Evolutionary conservation across 2,888 invertebrate genomes (phyloP), one percentile per base, ranked within the genome.

Genomic region (Drosophila kanekoi): DNA sequence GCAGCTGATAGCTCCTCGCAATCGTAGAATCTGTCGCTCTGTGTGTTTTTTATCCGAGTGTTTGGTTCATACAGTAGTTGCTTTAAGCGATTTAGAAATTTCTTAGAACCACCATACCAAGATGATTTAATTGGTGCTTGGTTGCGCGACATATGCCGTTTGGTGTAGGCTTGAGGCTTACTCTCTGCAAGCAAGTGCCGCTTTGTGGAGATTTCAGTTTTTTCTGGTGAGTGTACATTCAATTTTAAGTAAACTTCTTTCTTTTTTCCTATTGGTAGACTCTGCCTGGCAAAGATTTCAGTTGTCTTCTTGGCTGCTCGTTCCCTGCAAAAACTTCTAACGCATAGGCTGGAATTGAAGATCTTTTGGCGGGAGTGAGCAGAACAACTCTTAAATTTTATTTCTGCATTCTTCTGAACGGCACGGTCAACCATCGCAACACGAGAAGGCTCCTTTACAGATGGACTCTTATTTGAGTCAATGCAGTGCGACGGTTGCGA

Each of bases 21-120:
- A 16, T 66, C 56, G 6, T 35, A 16, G n/a, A 43, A 54, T 6
- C 41, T 14, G 2, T 54, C 41, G 4, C 20, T 1, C 6, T 20
- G 23, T 4, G 6, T 1, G 1, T 51, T 13, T 5, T 33, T 13
- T 8, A 3, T 0, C 16, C 13, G 5, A 38, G 0, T n/a, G 23
- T n/a, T 37, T 1, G 40, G 1, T 4, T 47, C 40, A 18, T 16
- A 38, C n/a, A 51, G n/a, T 23, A 58, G 2, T 4, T n/a, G n/a
- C 23, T 16, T 33, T 4, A 61, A 13, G 4, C 23, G 33, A 47
- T 61, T 23, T 13, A 58, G 1, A 10, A 40, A 18, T 0, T 37
- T 41, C 8, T 4, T 35, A 1, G 56, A 43, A 1, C 47, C 43
- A 3, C 35, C 33, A 16, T n/a, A 16, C 45, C 20, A 58, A 0